A percentile compares a stretch with the other conserved stretches of the same genome.
phyloP scores from a whole-genome alignment of 2,113 vertebrate genomes.

The Microcebus jonahi region DNA sequence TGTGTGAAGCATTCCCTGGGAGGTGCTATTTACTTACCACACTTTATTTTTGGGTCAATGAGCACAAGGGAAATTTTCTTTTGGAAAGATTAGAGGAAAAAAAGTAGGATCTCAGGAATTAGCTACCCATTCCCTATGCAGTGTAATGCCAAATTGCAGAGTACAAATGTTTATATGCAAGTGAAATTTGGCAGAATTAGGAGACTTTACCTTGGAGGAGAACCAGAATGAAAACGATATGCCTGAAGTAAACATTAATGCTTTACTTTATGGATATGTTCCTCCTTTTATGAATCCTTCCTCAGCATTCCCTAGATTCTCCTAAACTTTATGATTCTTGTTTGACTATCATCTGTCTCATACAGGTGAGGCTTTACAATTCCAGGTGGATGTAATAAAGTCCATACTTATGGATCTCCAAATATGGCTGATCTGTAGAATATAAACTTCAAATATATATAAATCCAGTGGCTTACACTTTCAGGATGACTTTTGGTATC shows the following conservation, averaged over 20 bases:
- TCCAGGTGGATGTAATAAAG: conserved; percentile 53
- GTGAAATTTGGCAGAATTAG: conserved; percentile 46
- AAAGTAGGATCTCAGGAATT: neutral
- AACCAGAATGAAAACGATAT: conserved; percentile 47
- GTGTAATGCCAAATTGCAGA: neutral
- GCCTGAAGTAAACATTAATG: conserved; percentile 42
- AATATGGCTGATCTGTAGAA: neutral
- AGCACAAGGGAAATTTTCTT: conserved; percentile 1
- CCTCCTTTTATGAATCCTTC: neutral
- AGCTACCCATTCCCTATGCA: rapidly evolving
- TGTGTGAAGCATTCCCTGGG: neutral
- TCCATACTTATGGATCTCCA: neutral
- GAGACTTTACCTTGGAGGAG: conserved; percentile 53
- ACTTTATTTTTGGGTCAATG: conserved; percentile 48
- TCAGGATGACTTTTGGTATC: neutral
- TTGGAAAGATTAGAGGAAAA: neutral
- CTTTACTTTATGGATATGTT: conserved; percentile 25
- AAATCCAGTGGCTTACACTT: conserved; percentile 5
- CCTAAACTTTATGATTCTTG: conserved; percentile 45
- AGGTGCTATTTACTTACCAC: neutral
- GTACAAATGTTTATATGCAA: neutral
- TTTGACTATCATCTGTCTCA: neutral
- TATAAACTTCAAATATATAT: neutral
- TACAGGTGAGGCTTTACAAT: neutral
- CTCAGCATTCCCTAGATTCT: conserved; percentile 39